Base-by-base conservation (phyloP, 2,888 invertebrate genomes). In the Cataglyphis livida region DNA sequence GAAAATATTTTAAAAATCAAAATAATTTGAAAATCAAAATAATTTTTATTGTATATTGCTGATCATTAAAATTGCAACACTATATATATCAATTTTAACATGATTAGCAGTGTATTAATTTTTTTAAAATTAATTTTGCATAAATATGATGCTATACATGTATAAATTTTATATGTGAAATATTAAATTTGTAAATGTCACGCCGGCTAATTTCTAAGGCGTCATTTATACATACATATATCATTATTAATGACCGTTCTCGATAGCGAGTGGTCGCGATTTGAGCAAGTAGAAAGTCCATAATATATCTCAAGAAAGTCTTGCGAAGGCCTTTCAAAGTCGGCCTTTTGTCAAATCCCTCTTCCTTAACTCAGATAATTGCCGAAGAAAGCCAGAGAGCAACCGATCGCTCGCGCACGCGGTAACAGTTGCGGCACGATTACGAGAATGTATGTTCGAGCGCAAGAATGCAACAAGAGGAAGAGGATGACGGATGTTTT, bases 371-470 rank as follows among this genome's bases (percentile, higher is more conserved):
- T 10, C 35, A 28, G 62, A 28, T 75, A 66, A 57, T 59, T 54
- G 51, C 65, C 48, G 73, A 84, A 70, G 74, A 85, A 70, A 66
- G 75, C 70, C 54, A 48, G 59, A 73, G 65, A 83, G 75, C 71
- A 75, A 65, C 41, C 57, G 83, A 86, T 79, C 68, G 28, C n/a
- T 21, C n/a, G 54, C 25, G 57, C n/a, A 79, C 51, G 57, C 51
- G 85, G 85, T 86, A 85, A 84, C 81, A 84, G 78, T 87, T 79
- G 87, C 76, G 81, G 83, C 87, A 86, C 57, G 81, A 84, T 84
- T 84, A 84, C 83, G 76, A 81, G 81, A 71, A 85, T 81, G 74
- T 76, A 68, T 25, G 79, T 65, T 51, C 71, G 5, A 51, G 82
- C 54, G 15, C 75, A 78, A 25, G 81, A 81, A 84, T 68, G 73